Base-by-base conservation (phyloP, 2,888 invertebrate genomes). In the Azorinus chamasolen region DNA sequence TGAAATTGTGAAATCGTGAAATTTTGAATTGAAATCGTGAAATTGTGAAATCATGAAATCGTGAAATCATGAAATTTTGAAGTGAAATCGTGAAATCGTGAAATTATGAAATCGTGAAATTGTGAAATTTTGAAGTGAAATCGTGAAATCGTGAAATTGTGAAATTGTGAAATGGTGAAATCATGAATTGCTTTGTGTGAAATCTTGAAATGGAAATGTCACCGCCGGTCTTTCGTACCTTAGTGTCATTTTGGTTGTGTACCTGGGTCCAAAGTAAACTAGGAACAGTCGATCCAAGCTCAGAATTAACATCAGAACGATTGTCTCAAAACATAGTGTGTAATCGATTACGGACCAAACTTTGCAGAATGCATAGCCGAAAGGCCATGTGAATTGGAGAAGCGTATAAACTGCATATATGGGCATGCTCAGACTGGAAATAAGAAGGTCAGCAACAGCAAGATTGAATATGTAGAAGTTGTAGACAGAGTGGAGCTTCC, bases 381-480 rank as follows among this genome's bases (percentile, higher is more conserved):
- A 83, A 0, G 78, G 79, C 89, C 89, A 89, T 18, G 50, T 46
- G 45, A 65, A 83, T 8, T 69, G 68, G 5, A 43, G 41, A 2
- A 85, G 39, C 1, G 85, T 87, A 46, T 83, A 84, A n/a, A 83
- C 77, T 4, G 85, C 81, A 53, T 87, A 85, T 25, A 89, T 74
- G 0, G 85, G 83, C 80, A 87, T 82, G 69, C 88, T 88, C 43
- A 79, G 54, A 8, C 62, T 12, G 4, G 85, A 85, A 4, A 88
- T 57, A 1, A 83, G 39, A 14, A 87, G 48, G 51, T 88, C 88
- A 0, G 84, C 75, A 2, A 86, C 37, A 16, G 88, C 88, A 51
- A 88, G 78, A 69, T 87, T 84, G 12, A 85, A 58, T 24, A 89
- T 65, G 66, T 83, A 87, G 41, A 83, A 73, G 64, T 89, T 87